These are phyloP conservation scores for mouse (Mus musculus) DNA, from an alignment of 2,113 vertebrate species.

Conservation along the genomic window DNA sequence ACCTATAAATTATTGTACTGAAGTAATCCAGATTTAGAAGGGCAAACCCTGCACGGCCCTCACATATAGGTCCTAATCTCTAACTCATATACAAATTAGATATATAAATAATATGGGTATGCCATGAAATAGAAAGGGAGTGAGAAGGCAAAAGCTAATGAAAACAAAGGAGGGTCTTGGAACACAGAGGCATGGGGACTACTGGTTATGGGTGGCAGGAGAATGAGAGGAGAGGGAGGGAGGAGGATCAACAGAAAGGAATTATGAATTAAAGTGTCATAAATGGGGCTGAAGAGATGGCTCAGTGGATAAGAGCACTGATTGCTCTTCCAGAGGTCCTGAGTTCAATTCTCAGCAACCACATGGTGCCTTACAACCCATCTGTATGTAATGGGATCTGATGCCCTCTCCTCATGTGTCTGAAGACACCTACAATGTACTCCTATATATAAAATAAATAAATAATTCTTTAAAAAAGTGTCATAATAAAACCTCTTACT, in stretches of 20 bases:
- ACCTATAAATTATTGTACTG: neutral
- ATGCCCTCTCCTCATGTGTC: too few relatives aligned
- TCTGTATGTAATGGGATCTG: too few relatives aligned
- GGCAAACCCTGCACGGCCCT: neutral
- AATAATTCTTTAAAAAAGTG: neutral
- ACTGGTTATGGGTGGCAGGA: neutral
- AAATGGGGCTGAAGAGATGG: too few relatives aligned
- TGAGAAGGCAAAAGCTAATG: neutral
- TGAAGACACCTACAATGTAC: too few relatives aligned
- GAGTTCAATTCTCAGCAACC: too few relatives aligned
- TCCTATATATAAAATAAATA: too few relatives aligned
- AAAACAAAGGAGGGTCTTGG: neutral
- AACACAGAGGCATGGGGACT: neutral
- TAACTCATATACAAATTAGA: neutral
- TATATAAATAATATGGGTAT: neutral
- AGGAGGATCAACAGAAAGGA: neutral
- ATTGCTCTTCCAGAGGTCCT: too few relatives aligned
- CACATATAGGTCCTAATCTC: neutral
- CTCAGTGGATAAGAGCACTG: too few relatives aligned
- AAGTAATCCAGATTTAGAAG: neutral
- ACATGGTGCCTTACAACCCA: too few relatives aligned
- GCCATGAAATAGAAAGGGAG: neutral
- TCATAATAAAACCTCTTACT: neutral
- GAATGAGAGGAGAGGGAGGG: too few relatives aligned
- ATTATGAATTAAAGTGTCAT: neutral